Conservation (phyloP, 2,797 vertebrate genomes). For the Neostethus bicornis region DNA sequence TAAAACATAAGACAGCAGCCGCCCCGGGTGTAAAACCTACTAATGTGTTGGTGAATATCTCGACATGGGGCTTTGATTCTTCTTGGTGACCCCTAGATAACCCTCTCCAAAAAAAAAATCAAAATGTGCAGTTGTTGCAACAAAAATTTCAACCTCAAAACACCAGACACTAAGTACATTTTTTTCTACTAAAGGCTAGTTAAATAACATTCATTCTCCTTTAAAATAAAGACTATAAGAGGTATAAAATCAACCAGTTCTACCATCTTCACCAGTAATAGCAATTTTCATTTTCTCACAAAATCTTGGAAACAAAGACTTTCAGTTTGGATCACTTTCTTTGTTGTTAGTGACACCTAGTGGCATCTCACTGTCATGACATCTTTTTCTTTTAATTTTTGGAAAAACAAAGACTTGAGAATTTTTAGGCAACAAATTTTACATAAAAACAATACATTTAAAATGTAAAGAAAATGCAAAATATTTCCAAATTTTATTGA, state of each 20-base stretch:
- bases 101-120: constrained; percentile 14
- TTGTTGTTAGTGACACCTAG: constrained; percentile 74
- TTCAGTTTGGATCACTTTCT: constrained; percentile 30
- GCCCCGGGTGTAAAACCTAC: constrained; percentile 28
- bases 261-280: constrained; percentile 28
- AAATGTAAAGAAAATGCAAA: no score
- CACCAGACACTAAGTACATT: constrained; percentile 21
- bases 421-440: background rate
- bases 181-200: constrained; percentile 8
- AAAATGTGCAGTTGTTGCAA: constrained; percentile 29
- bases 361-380: constrained; percentile 38
- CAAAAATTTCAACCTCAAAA: constrained; percentile 18
- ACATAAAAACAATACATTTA: no score
- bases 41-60: constrained; percentile 20
- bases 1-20: constrained; percentile 17
- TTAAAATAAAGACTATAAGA: constrained; percentile 11
- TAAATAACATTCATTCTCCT: background rate
- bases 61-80: constrained; percentile 18
- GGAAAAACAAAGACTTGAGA: background rate
- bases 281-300: constrained; percentile 24
- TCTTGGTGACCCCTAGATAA: constrained; percentile 21
- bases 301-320: constrained; percentile 49
- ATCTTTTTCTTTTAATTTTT: background rate
- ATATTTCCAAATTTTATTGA: no score
- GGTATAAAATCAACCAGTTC: constrained; percentile 27